Base-by-base conservation (phyloP, 37 sponge, comb jelly and placozoan genomes). In the Mnemiopsis leidyi region DNA sequence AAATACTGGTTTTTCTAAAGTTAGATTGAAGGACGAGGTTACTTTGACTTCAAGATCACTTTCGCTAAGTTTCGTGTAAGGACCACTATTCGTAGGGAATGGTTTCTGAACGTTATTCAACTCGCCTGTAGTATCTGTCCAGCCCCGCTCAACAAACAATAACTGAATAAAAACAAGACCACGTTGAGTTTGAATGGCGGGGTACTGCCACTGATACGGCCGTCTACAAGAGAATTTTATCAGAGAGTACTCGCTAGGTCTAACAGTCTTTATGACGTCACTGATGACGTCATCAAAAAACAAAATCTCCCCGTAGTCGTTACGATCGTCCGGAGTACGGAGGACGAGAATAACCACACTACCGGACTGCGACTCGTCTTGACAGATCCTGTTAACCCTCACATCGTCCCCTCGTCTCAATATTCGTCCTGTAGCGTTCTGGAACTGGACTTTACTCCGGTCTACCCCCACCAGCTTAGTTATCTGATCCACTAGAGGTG, bases 141-240 rank as follows among this genome's bases (percentile, higher is more conserved):
- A 77, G 16, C 90, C 90, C 25, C 39, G 29, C 48, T 85, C 90
- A 0, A 38, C 24, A 33, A 85, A 85, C 61, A 85, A 2, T 1
- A 32, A 38, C 90, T 85, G 61, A 0, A 85, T 38, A 40, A 85
- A 85, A 21, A 28, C 61, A 9, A 85, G 32, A 2, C 90, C 90
- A 28, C 3, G 18, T 29, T 85, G 90, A 26, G 90, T 85, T n/a
- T 37, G 36, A n/a, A 85, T 40, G 3, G 90, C 90, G 25, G 90
- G 90, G 90, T 85, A 85, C 26, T 85, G 90, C 90, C 90, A 85
- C 48, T 85, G 90, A 40, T 85, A 40, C 21, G 61, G n/a, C 90
- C 25, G 90, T 29, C 61, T 85, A 40, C 90, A 85, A 3, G 90
- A 37, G 61, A 85, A 85, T 1, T 35, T 28, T 2, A 85, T 40